These are phyloP conservation scores for Melanerpes aurifrons DNA, from an alignment of 2,113 vertebrate genomes.

Conservation along the genomic window DNA sequence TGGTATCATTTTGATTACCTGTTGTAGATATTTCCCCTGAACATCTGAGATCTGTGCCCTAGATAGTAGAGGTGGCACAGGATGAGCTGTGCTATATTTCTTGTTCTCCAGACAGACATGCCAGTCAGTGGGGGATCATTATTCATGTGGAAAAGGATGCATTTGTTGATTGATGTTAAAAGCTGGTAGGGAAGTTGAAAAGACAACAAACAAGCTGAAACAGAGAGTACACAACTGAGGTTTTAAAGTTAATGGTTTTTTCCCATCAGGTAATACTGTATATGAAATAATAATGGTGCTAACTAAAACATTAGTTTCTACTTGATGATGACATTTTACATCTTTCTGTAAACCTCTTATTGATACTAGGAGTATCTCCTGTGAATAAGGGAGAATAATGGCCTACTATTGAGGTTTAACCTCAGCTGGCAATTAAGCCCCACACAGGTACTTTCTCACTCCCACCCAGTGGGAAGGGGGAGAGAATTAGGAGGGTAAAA, in stretches of 20 bases:
- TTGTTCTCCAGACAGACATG: background rate
- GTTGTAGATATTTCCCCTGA: background rate
- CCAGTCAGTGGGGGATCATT: background rate
- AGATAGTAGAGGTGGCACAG: background rate
- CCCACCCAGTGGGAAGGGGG: background rate
- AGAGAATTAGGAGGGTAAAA: background rate
- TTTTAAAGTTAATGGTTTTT: slow-evolving; percentile 35
- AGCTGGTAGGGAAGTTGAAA: slow-evolving; percentile 26
- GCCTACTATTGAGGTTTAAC: background rate
- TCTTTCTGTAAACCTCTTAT: slow-evolving; percentile 32
- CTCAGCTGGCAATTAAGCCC: background rate
- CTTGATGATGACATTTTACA: slow-evolving; percentile 13
- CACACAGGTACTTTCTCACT: background rate
- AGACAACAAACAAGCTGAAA: slow-evolving; percentile 44
- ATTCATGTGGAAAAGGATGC: slow-evolving; percentile 20
- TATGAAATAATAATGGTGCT: slow-evolving; percentile 50
- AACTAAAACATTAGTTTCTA: slow-evolving; percentile 55
- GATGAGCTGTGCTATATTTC: background rate
- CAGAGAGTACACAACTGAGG: background rate
- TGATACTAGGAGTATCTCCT: slow-evolving; percentile 25
- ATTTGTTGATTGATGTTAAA: slow-evolving; percentile 47
- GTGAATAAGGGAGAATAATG: slow-evolving; percentile 18
- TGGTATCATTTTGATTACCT: background rate
- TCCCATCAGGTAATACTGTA: slow-evolving; percentile 18
- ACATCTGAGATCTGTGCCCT: background rate